Percentiles rank a stretch among this genome's conserved stretches.
phyloP scores from a whole-genome alignment of 2,797 vertebrate species.

The Scolopax bukidnonensis region DNA sequence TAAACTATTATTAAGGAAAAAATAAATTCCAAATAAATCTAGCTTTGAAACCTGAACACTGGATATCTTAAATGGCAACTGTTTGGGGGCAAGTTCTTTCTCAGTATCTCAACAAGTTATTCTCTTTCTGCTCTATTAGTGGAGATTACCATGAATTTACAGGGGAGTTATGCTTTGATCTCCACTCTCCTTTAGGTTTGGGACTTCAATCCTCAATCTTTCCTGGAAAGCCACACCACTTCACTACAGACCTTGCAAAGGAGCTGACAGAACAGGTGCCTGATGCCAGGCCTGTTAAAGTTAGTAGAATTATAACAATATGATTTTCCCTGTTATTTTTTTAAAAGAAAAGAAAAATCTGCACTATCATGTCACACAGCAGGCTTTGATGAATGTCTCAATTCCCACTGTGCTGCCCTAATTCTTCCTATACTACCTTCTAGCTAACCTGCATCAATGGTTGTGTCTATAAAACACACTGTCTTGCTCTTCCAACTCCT shows the following conservation, averaged over 20 bases:
- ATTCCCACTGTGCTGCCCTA: not conserved
- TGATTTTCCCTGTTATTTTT: not conserved
- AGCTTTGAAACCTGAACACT: not conserved
- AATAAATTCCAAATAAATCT: not conserved
- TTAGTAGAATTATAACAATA: not conserved
- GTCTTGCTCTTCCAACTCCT: not conserved
- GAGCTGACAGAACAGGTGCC: not conserved
- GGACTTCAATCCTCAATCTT: not conserved
- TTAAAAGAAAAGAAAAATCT: not conserved
- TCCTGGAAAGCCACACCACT: not conserved
- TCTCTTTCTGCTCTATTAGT: not conserved
- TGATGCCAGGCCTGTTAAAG: not conserved
- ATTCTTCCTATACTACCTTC: not conserved
- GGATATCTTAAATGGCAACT: not conserved
- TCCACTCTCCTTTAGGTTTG: not conserved
- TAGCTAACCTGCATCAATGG: not conserved
- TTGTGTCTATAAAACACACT: not conserved
- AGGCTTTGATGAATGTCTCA: not conserved
- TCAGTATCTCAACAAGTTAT: not conserved
- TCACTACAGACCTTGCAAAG: not conserved
- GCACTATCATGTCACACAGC: rapidly evolving
- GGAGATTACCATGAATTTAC: not conserved
- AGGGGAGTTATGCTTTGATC: not conserved
- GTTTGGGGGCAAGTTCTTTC: not conserved
- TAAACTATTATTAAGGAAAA: not conserved